phyloP scores from a whole-genome alignment of 2,797 vertebrate genomes.

The Sternotherus odoratus region DNA sequence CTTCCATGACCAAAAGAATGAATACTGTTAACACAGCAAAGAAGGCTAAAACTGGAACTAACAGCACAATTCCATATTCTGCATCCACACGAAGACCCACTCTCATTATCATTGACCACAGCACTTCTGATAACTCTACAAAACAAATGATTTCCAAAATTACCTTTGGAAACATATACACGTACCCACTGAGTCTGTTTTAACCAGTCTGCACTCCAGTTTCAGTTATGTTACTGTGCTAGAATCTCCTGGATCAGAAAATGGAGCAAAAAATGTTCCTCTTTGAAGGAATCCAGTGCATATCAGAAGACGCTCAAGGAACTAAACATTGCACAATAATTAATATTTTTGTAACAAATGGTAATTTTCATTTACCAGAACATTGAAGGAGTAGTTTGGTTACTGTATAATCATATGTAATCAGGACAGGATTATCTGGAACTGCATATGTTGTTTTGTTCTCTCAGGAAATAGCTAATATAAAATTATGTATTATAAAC shows the following conservation, averaged over 20 bases:
- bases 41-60: conserved; percentile 88
- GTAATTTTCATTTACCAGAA: not conserved
- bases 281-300: not conserved
- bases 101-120: conserved; percentile 96
- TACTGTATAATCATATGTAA: not conserved
- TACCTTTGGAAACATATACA: not conserved
- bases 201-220: not conserved
- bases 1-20: conserved; percentile 97
- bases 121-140: conserved; percentile 94
- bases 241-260: not conserved
- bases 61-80: conserved; percentile 83
- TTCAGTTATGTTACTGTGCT: not conserved
- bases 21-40: conserved; percentile 91
- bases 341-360: not conserved
- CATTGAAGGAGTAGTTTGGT: not conserved
- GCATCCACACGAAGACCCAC: conserved; percentile 88
- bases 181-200: not conserved
- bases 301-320: not conserved
- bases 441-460: not conserved
- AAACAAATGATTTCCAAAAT: not conserved
- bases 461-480: not conserved
- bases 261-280: fast-evolving
- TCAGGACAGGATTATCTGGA: not conserved
- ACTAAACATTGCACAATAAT: not conserved
- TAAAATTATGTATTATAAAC: not conserved